Base-by-base conservation (phyloP, 2,113 vertebrate species). In the Monopterus albus region DNA sequence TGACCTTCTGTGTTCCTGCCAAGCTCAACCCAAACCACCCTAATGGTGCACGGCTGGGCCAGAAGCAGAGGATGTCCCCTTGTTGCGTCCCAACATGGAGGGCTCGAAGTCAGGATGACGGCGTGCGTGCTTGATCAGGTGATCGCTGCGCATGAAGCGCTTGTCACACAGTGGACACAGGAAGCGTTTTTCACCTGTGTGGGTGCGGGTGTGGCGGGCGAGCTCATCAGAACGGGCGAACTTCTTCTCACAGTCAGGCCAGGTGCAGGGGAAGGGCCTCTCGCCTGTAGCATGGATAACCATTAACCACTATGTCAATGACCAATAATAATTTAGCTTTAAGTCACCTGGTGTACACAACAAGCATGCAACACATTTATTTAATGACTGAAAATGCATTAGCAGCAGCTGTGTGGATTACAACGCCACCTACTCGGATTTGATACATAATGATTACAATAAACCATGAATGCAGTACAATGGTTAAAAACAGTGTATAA, bases 141-240 rank as follows among this genome's bases (percentile, higher is more conserved):
- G 93, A 87, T 94, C 93, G 38, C 93, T 94, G 78, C 93, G 93
- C 93, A 94, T 94, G 81, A 94, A 94, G 38, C 93, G 92, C 81
- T 94, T 94, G 23, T 93, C 91, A 57, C 93, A 94, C 55, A 94
- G 83, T 0, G 93, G 93, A 62, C 93, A 94, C 62, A 89, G 84
- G 87, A 94, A 94, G 74, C 93, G 93, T 1, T 94, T 94, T 50
- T 94, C 93, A 7, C 93, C 93, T 0, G 93, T 94, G 89, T 94
- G 93, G 20, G 93, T 94, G 72, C 93, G 93, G 26, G 90, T 93
- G 88, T 94, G 93, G 46, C 93, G 92, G 18, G 93, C 93, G 5
- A 94, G 90, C 88, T 94, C 93, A 2, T 94, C 93, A 0, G 93
- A 94, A 45, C 93, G 93, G 56, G 93, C 93, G 1, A 94, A 94